These are phyloP conservation scores for Molanna angustata DNA, from an alignment of 2,888 invertebrate genomes.

Conservation along the genomic window DNA sequence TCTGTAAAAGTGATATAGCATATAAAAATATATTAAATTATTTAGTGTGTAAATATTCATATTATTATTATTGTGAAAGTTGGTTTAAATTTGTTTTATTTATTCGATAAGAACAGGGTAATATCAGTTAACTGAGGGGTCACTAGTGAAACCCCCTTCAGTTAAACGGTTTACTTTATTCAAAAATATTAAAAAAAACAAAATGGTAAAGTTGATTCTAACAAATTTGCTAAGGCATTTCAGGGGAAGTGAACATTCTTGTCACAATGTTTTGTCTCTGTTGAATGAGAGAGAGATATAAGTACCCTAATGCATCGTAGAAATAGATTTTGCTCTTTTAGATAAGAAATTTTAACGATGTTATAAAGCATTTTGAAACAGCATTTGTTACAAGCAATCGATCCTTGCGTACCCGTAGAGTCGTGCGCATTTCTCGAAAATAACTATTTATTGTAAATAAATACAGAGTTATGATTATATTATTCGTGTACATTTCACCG, in stretches of 20 bases:
- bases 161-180: slow-evolving; percentile 34
- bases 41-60: too few species aligned
- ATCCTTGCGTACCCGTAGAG: background rate
- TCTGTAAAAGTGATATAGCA: slow-evolving; percentile 30
- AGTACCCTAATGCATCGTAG: slow-evolving; percentile 28
- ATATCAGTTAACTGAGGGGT: slow-evolving; percentile 30
- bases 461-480: too few species aligned
- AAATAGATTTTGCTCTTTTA: slow-evolving; percentile 28
- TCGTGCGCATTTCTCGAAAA: background rate
- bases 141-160: slow-evolving; percentile 25
- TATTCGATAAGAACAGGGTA: slow-evolving; percentile 33
- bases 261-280: slow-evolving; percentile 2
- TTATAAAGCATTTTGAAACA: too few species aligned
- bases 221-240: slow-evolving; percentile 33
- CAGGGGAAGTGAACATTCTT: slow-evolving; percentile 27
- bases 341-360: too few species aligned
- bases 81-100: too few species aligned
- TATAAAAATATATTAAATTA: slow-evolving; percentile 16
- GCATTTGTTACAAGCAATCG: background rate
- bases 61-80: too few species aligned
- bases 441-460: too few species aligned
- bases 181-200: slow-evolving; percentile 17
- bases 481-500: too few species aligned
- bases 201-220: slow-evolving; percentile 37
- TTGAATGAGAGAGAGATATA: slow-evolving; percentile 6